Evolutionary conservation across 2,113 vertebrate species (phyloP).

Genomic region (Dicaeum eximium): DNA sequence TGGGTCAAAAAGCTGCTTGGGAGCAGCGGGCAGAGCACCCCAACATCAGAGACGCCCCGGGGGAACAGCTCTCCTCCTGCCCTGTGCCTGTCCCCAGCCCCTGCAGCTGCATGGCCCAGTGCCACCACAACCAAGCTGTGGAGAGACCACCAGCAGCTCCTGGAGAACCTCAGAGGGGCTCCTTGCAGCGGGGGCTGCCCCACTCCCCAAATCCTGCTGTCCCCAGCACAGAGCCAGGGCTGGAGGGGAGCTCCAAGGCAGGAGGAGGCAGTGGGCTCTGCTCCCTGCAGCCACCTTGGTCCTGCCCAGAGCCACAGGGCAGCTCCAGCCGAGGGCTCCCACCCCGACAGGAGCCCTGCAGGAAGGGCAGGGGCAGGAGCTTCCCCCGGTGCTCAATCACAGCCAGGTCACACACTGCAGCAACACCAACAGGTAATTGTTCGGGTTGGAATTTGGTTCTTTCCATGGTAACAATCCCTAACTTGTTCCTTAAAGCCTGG

Average conservation of each 20-base stretch:
- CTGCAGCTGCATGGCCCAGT: rapidly evolving
- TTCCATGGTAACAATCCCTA: not conserved
- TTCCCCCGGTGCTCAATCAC: not conserved
- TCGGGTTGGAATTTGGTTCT: not conserved
- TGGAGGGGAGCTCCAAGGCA: not conserved
- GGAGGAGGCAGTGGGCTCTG: rapidly evolving
- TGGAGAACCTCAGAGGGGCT: not conserved
- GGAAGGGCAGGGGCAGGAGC: not conserved
- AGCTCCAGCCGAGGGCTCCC: not conserved
- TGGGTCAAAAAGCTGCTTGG: not conserved
- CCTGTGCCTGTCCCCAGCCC: not conserved
- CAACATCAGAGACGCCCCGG: rapidly evolving
- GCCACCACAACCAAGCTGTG: not conserved
- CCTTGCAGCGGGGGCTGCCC: rapidly evolving
- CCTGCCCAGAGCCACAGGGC: not conserved
- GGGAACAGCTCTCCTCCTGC: not conserved
- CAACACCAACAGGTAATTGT: not conserved
- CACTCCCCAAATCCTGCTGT: not conserved
- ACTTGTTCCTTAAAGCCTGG: not conserved
- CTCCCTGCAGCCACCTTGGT: not conserved
- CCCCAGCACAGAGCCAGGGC: not conserved
- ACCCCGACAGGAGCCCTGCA: not conserved
- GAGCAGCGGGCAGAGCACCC: not conserved
- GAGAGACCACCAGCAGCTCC: not conserved
- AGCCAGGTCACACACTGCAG: not conserved